Base-by-base conservation (phyloP, 2,797 vertebrate genomes). In the Gobio occitaniae region DNA sequence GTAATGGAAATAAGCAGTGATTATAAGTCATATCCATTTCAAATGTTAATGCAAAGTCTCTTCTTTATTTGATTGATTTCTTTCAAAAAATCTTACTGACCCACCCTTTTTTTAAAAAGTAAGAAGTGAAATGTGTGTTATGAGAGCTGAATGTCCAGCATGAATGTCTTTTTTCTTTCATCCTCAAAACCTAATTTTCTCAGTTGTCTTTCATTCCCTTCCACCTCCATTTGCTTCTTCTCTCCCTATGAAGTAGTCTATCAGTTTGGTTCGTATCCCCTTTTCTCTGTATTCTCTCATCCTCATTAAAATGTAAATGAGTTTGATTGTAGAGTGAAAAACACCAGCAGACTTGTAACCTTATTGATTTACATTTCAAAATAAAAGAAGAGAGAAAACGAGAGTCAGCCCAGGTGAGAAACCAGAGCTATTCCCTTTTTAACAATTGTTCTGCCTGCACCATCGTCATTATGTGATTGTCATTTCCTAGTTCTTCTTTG, bases 291-390 rank as follows among this genome's bases (percentile, higher is more conserved):
- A 21, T 75, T 75, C 81, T 78, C 16, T 56, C 50, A 65, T 56
- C 25, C 59, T 78, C 61, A 78, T 84, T 70, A 70, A 84, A 36
- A 78, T 84, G 83, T 17, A 84, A 84, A 84, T 78, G 25, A 78
- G 38, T 70, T 84, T 84, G 65, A 71, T 84, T 78, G 65, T 78
- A 69, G 65, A 47, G 25, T n/a, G 75, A n/a, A n/a, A 32, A 69
- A 52, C 17, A 41, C 59, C 21, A 71, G 19, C 50, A 59, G 36
- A 69, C 74, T 59, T 19, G 72, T 36, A 77, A 38, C 63, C 61
- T 84, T 65, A 63, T 50, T 72, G 17, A 36, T 54, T 38, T 59
- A 82, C 66, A 54, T 80, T 68, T 66, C 15, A 71, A 41, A 11
- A 29, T 32, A 47, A 65, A 65, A 50, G 25, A 79, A n/a, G 44